Conservation (phyloP, 2,113 vertebrate species). For the Pampusana beccarii region DNA sequence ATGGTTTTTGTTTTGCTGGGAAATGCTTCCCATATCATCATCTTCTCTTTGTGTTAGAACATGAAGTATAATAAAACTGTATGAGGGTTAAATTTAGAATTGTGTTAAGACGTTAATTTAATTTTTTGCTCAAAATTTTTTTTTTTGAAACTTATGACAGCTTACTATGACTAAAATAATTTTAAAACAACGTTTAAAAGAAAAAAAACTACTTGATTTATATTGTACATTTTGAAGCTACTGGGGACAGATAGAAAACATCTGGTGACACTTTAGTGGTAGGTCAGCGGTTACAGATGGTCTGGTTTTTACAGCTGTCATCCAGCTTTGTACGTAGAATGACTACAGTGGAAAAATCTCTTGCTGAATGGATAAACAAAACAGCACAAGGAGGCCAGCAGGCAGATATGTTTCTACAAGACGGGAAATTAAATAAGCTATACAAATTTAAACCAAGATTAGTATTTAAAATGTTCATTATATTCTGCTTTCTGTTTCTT, state of each 20-base stretch:
- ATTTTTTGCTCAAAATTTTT: neutral
- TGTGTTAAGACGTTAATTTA: neutral
- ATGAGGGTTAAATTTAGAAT: neutral
- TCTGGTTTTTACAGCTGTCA: conserved; percentile 54
- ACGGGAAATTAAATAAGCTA: conserved; percentile 8
- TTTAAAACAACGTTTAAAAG: neutral
- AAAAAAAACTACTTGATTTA: neutral
- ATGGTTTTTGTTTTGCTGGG: conserved; percentile 55
- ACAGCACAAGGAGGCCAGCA: neutral
- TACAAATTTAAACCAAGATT: conserved; percentile 10
- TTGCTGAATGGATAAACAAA: conserved; percentile 34
- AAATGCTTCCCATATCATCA: conserved; percentile 21
- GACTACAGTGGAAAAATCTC: conserved; percentile 54
- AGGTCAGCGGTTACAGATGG: conserved; percentile 57
- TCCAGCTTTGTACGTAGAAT: neutral
- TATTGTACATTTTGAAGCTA: neutral
- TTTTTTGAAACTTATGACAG: neutral
- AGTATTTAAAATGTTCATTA: neutral
- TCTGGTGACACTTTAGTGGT: conserved; percentile 53
- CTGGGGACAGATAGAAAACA: conserved; percentile 51
- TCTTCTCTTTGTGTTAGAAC: conserved; percentile 8
- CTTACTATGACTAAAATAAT: neutral
- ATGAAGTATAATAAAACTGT: neutral
- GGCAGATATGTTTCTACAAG: conserved; percentile 8
- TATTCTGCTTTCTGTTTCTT: neutral